Base-by-base conservation (phyloP, 2,113 vertebrate genomes). In the Salvelinus fontinalis region DNA sequence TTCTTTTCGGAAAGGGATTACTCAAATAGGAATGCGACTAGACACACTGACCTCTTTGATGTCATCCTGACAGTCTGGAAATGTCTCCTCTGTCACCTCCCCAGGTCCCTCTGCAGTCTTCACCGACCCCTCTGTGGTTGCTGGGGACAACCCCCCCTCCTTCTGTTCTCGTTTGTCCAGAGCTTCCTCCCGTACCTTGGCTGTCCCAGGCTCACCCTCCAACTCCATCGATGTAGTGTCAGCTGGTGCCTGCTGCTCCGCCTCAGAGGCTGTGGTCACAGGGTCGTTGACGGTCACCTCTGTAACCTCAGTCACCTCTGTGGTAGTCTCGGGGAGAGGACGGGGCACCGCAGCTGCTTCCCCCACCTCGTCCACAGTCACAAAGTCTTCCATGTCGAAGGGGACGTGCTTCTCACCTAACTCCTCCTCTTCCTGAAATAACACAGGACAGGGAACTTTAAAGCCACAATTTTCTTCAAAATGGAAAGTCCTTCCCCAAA, bases 311-410 rank as follows among this genome's bases (percentile, higher is more conserved):
- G 7, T 72, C 8, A 76, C 48, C 57, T 34, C 60, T 18, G 16
- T 54, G 24, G 64, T 9, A 1, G 9, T 6, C 14, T 14, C 14
- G 0, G 65, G 3, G 22, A 9, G 3, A 9, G 22, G 62, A n/a
- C 22, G 1, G 62, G 65, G 24, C 26, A 26, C 65, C 73, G 87
- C 85, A 0, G 73, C 12, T 16, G 89, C 90, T 1, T 92, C 90
- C 59, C 90, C 91, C 0, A 92, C 88, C 83, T 92, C 91, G 34
- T 92, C 91, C 0, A 92, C 81, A 0, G 91, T 92, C 57, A 92
- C 91, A 83, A 92, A 91, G 78, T 92, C 89, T 0, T 82, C 87
- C 82, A 92, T 8, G 86, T 88, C 85, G 54, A 91, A 92, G 0
- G 86, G 87, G 22, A 49, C 3, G 75, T 90, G 89, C 0, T 85